These are phyloP conservation scores for Pseudomyrmex sp. DNA, from an alignment of 1,140 invertebrate genomes.

Conservation along the genomic window DNA sequence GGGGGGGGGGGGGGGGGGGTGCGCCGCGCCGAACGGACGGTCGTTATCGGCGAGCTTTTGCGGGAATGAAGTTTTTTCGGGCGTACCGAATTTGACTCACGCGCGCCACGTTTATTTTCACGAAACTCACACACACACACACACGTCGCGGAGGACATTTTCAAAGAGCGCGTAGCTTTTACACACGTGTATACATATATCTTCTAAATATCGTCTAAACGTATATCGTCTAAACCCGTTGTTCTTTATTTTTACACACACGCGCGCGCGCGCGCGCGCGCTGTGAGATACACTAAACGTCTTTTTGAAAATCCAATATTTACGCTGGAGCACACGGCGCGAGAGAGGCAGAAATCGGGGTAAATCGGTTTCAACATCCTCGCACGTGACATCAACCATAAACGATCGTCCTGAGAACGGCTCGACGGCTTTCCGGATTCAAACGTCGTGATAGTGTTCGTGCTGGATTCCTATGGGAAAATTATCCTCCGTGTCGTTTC, in stretches of 20 bases:
- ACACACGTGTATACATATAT: no score
- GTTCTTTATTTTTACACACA: slow-evolving; percentile 1
- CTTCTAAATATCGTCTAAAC: no score
- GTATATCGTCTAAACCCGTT: neutral
- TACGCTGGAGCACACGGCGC: neutral
- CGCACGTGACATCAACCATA: slow-evolving; percentile 78
- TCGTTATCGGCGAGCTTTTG: slow-evolving; percentile 47
- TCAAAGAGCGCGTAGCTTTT: neutral
- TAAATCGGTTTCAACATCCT: slow-evolving; percentile 44
- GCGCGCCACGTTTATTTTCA: slow-evolving; percentile 15
- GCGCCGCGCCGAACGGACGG: slow-evolving; percentile 10
- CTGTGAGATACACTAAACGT: slow-evolving; percentile 1
- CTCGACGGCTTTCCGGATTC: slow-evolving; percentile 70
- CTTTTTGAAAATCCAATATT: slow-evolving; percentile 46
- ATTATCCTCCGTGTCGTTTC: slow-evolving; percentile 76
- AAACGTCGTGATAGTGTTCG: slow-evolving; percentile 73
- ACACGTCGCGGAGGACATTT: neutral
- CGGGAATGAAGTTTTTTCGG: slow-evolving; percentile 30
- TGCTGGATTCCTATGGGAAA: slow-evolving; percentile 78
- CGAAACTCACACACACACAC: neutral
- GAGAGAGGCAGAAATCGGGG: neutral
- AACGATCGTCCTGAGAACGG: slow-evolving; percentile 68
- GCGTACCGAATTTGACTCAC: slow-evolving; percentile 34
- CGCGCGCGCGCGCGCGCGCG: no score
- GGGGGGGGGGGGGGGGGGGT: no score